These are phyloP conservation scores for Indri indri DNA, from an alignment of 2,113 vertebrate species.

Conservation along the genomic window DNA sequence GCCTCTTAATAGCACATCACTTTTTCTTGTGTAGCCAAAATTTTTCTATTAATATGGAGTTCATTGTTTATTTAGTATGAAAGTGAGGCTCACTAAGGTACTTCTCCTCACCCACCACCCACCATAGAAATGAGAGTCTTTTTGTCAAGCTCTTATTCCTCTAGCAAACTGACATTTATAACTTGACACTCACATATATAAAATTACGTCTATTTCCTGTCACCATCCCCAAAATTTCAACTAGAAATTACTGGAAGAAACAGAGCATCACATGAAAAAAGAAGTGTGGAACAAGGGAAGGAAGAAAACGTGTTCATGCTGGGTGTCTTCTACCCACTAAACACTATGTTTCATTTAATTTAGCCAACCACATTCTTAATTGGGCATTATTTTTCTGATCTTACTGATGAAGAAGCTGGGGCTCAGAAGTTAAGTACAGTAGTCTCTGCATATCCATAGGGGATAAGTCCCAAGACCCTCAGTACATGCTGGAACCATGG, in stretches of 20 bases:
- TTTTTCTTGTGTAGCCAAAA: neutral
- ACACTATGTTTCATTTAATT: neutral
- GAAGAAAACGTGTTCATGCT: neutral
- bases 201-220: neutral
- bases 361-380: neutral
- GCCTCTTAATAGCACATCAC: neutral
- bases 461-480: neutral
- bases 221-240: neutral
- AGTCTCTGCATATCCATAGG: too few species aligned
- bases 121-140: neutral
- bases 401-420: neutral
- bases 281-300: neutral
- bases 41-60: neutral
- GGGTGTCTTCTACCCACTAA: neutral
- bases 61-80: neutral
- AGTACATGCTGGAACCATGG: neutral
- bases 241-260: neutral
- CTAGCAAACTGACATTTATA: neutral
- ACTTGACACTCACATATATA: neutral
- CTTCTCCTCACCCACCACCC: accelerated
- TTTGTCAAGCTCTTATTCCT: neutral
- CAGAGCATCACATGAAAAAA: neutral
- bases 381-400: neutral
- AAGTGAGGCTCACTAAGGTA: neutral
- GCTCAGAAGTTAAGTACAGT: neutral